These are phyloP conservation scores for Ellobius talpinus DNA, from an alignment of 2,113 vertebrate species.

Conservation along the genomic window DNA sequence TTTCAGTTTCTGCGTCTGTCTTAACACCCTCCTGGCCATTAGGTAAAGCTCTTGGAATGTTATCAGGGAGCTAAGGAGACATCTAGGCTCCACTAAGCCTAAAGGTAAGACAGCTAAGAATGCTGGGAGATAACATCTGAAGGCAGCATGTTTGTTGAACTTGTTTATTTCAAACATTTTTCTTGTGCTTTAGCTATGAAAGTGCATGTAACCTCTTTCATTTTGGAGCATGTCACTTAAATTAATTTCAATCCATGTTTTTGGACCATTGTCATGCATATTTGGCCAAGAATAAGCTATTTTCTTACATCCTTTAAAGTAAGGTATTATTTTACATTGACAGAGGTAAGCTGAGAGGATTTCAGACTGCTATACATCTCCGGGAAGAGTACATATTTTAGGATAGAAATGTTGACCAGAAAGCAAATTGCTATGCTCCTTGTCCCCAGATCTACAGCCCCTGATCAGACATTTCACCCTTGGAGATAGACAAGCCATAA, in stretches of 20 bases:
- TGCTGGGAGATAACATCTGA: background rate
- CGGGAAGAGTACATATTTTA: background rate
- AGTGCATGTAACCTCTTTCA: background rate
- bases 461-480: constrained; percentile 1
- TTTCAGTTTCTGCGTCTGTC: background rate
- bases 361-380: background rate
- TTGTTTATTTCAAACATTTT: background rate
- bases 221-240: background rate
- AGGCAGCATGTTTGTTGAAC: background rate
- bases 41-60: background rate
- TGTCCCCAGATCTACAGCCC: background rate
- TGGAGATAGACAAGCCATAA: background rate
- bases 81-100: background rate
- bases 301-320: background rate
- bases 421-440: background rate
- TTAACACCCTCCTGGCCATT: background rate
- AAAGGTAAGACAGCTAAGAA: background rate
- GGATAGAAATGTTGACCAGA: background rate
- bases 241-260: background rate
- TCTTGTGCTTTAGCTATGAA: background rate
- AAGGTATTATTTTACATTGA: background rate
- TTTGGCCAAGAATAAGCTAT: background rate
- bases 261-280: background rate
- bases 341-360: background rate
- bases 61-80: background rate